These are phyloP conservation scores for Phalera bucephala DNA, from an alignment of 2,888 invertebrate genomes.

Conservation along the genomic window DNA sequence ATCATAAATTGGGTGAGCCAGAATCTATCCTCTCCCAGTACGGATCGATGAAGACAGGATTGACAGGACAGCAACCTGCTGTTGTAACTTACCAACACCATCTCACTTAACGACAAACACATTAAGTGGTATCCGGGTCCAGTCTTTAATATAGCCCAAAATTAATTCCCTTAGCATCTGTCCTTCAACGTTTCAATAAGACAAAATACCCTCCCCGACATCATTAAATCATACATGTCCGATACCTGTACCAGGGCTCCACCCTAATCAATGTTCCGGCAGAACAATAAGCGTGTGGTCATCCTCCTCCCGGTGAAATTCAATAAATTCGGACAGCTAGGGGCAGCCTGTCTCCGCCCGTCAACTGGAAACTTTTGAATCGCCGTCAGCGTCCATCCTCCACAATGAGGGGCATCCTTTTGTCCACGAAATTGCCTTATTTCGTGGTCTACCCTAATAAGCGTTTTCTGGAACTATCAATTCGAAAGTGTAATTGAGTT, in stretches of 20 bases:
- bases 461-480: slow-evolving; percentile 73
- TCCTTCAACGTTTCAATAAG: slow-evolving; percentile 30
- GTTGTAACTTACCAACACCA: too few species aligned
- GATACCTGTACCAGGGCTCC: slow-evolving; percentile 51
- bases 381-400: slow-evolving; percentile 57
- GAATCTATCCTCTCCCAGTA: too few species aligned
- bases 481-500: slow-evolving; percentile 69
- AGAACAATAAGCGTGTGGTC: slow-evolving; percentile 75
- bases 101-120: too few species aligned
- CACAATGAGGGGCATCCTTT: slow-evolving; percentile 64
- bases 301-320: slow-evolving; percentile 66
- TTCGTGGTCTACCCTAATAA: slow-evolving; percentile 71
- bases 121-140: too few species aligned
- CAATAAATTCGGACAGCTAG: slow-evolving; percentile 70
- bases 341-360: slow-evolving; percentile 47
- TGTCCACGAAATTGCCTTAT: slow-evolving; percentile 79
- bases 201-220: slow-evolving; percentile 24
- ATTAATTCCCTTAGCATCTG: slow-evolving; percentile 1
- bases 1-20: too few species aligned
- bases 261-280: slow-evolving; percentile 64
- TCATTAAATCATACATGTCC: slow-evolving; percentile 47
- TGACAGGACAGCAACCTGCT: too few species aligned
- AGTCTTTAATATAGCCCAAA: background rate
- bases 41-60: too few species aligned
- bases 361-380: slow-evolving; percentile 76